Evolutionary conservation across 2,888 invertebrate genomes (phyloP).

Genomic region (Aphidoletes aphidimyza): DNA sequence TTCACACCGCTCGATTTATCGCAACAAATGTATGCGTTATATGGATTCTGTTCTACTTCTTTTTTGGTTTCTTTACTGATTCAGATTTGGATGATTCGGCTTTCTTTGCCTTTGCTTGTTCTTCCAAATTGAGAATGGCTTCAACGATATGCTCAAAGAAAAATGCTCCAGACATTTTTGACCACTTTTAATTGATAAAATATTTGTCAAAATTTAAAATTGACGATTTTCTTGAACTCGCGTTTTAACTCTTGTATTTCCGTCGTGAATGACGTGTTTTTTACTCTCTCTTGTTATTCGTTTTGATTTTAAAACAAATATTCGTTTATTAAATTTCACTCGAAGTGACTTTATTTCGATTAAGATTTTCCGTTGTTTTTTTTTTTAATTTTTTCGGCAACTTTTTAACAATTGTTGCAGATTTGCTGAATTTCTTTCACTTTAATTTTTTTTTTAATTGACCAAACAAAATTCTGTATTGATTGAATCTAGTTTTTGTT

Average conservation of each 20-base stretch:
- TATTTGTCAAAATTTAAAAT: neutral
- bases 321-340: no score
- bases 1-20: neutral
- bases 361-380: no score
- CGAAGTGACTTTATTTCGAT: no score
- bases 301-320: no score
- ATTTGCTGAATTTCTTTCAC: neutral
- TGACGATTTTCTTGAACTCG: neutral
- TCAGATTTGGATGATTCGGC: conserved; percentile 16
- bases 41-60: neutral
- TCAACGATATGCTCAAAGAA: conserved; percentile 64
- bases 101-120: conserved; percentile 1
- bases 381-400: no score
- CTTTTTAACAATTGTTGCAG: no score
- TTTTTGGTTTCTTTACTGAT: conserved; percentile 36
- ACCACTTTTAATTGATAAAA: neutral
- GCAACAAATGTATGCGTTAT: neutral
- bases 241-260: no score
- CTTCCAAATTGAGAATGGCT: conserved; percentile 26
- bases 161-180: conserved; percentile 65
- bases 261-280: no score
- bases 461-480: neutral
- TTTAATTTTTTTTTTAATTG: neutral
- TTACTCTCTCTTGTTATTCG: no score
- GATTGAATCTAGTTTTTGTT: no score